Conservation (phyloP, 53 echinoderm and acorn worm species). For the Hippasteria phrygiana region DNA sequence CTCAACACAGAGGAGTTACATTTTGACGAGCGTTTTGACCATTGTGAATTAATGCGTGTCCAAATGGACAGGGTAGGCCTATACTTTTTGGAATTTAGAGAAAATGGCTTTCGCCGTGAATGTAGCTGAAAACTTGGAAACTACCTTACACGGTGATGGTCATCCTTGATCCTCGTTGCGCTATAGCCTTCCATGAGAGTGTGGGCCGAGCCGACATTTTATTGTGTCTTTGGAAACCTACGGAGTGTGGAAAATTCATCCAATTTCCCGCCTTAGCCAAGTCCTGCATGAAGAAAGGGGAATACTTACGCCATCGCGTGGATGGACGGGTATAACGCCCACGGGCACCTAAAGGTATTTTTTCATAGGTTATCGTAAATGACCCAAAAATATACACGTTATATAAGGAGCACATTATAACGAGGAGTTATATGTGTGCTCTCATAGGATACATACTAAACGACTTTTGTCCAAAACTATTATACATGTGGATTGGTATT, state of each 20-base stretch:
- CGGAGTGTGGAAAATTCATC: constrained; percentile 25
- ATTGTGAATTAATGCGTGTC: too few relatives aligned
- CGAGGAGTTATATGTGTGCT: too few relatives aligned
- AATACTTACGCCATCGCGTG: background rate
- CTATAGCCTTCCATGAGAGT: background rate
- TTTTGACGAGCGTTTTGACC: too few relatives aligned
- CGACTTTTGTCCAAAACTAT: too few relatives aligned
- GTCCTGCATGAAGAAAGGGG: constrained; percentile 6
- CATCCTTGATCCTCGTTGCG: background rate
- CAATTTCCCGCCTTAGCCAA: background rate
- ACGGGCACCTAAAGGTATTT: constrained; percentile 26
- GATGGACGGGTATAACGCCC: constrained; percentile 28
- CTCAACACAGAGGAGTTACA: too few relatives aligned
- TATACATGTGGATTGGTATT: too few relatives aligned
- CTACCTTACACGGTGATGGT: background rate
- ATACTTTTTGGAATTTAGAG: too few relatives aligned
- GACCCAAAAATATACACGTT: too few relatives aligned
- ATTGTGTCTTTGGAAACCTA: background rate
- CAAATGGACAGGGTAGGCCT: too few relatives aligned
- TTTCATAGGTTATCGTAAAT: too few relatives aligned
- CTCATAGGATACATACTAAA: too few relatives aligned
- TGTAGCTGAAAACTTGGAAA: background rate
- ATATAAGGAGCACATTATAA: too few relatives aligned
- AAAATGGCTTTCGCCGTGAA: background rate
- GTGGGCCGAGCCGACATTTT: background rate